These are phyloP conservation scores for Ammodytes marinus DNA, from an alignment of 2,113 vertebrate genomes.

Conservation along the genomic window DNA sequence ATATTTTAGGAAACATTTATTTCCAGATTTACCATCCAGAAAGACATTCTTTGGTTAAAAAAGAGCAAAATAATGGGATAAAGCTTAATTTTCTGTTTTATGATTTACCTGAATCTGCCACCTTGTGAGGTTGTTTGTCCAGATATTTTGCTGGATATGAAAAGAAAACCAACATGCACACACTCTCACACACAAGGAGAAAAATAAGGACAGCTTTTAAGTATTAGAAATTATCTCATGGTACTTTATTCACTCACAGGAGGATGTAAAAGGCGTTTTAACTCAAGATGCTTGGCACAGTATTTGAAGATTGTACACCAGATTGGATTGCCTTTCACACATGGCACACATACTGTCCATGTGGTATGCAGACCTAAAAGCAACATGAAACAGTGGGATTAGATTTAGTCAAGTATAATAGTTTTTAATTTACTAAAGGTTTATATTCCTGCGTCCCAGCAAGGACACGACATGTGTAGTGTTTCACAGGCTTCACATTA, in stretches of 20 bases:
- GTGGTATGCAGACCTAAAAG: constrained; percentile 35
- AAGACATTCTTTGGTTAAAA: background rate
- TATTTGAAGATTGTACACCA: constrained; percentile 64
- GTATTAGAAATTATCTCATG: constrained; percentile 60
- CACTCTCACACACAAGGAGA: background rate
- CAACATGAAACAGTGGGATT: constrained; percentile 37
- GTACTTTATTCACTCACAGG: constrained; percentile 74
- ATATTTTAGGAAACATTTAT: background rate
- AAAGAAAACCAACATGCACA: background rate
- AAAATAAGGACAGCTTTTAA: constrained; percentile 37
- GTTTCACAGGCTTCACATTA: constrained; percentile 22
- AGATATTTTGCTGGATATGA: background rate
- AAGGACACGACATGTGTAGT: constrained; percentile 31
- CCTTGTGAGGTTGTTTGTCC: background rate
- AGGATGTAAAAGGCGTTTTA: constrained; percentile 48
- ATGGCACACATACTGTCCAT: constrained; percentile 22
- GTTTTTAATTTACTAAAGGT: background rate
- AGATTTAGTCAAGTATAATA: constrained; percentile 20
- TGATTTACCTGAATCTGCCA: too few species aligned
- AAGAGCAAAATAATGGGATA: background rate
- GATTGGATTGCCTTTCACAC: constrained; percentile 64
- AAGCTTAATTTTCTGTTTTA: background rate
- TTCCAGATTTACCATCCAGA: background rate
- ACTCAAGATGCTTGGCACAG: constrained; percentile 64
- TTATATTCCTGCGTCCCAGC: constrained; percentile 23